Evolutionary conservation across 2,888 invertebrate species (phyloP), one percentile per base, ranked within the genome.

Genomic region (Lasiommata megera): DNA sequence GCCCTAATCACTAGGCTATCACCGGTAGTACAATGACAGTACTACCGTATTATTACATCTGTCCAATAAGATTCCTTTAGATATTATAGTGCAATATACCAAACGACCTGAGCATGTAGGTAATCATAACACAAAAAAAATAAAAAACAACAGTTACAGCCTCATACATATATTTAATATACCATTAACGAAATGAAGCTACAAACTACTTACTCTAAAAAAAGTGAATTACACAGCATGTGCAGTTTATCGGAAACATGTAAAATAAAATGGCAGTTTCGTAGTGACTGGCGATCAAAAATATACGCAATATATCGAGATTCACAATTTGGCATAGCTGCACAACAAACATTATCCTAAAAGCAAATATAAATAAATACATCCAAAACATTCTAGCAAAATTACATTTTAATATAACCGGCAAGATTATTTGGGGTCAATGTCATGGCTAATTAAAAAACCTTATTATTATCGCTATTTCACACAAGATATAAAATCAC

Each of bases 181-280:
- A 79, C 73, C 67, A 79, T 79, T 80, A 84, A 83, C 79, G 84
- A 84, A 83, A 82, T 76, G 73, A 79, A 76, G 51, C 62, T 62
- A 60, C 51, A 47, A 46, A 59, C 59, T 59, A 59, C 37, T 14
- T 16, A 38, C 17, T 16, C 56, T 59, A 59, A 54, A 50, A n/a
- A 51, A 54, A 18, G 34, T 59, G 41, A 54, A 56, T 38, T 52
- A 56, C 56, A 54, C 62, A 55, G 46, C 40, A 54, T 44, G 54
- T 54, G 58, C 50, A 40, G 34, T 50, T 53, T 37, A 29, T 40
- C 41, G 14, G 6, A 56, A 50, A 16, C 31, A 11, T 29, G 28
- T 23, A 23, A 41, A 46, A 29, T 23, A 46, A 44, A 44, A 46
- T 46, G 16, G 9, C 43, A 29, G 44, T 44, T 3, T 43, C 7